Evolutionary conservation across 2,797 vertebrate species (phyloP), one percentile per base, ranked within the genome.

Genomic region (Adelosebastes latens): DNA sequence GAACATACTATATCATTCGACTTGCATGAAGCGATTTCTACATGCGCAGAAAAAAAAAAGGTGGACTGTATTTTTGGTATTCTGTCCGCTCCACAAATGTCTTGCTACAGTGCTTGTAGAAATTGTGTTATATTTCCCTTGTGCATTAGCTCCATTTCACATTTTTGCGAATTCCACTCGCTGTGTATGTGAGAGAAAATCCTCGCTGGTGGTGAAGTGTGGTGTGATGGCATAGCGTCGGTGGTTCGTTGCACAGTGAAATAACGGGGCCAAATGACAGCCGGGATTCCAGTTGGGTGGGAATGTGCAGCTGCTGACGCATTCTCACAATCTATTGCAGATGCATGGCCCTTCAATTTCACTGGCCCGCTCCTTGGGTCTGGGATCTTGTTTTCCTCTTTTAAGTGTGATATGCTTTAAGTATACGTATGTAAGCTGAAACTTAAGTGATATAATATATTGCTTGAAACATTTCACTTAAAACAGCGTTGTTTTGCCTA

Each of bases 41-140:
- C 87, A 89, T 88, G 85, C 74, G 82, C 77, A 75, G 79, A 80
- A 91, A 90, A 82, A 60, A 65, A 27, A 59, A 16, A 49, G 46
- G 62, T 84, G 75, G 67, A 69, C 75, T 75, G 76, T 75, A 79
- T 90, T 87, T 93, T 85, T 75, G 62, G 75, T 88, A 89, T 92
- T 93, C 89, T 83, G 81, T 84, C 79, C 74, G 71, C 82, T 79
- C 72, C 85, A 83, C 73, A 92, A 92, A 92, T 90, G 91, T 92
- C 89, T 91, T 90, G 89, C 89, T 89, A 92, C 91, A 92, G 86
- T 91, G 88, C 90, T 88, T 87, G 87, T 90, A 88, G 90, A 92
- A 92, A 94, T 93, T 89, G 90, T 89, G 87, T 89, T 90, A 85
- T 93, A 95, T 94, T 94, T 94, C 94, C 93, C 94, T 77, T 75